Evolutionary conservation across 2,888 invertebrate species (phyloP).

Genomic region (Conomelus anceps): DNA sequence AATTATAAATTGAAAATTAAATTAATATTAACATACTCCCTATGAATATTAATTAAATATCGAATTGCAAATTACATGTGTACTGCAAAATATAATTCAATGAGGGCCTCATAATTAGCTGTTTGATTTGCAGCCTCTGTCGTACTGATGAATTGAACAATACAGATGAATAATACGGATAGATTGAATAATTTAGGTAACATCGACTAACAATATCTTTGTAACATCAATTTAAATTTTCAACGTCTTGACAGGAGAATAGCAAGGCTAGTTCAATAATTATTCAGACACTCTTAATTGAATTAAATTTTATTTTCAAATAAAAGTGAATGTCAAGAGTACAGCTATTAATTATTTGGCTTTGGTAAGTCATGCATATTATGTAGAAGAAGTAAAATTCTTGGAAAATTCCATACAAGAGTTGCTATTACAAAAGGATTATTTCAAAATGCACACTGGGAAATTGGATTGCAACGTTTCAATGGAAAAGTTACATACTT

Average conservation of each 20-base stretch:
- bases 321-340: neutral
- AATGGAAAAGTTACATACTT: neutral
- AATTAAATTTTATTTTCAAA: neutral
- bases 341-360: neutral
- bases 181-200: too few relatives aligned
- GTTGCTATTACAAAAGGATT: neutral
- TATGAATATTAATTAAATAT: too few relatives aligned
- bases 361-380: neutral
- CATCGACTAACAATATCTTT: too few relatives aligned
- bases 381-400: neutral
- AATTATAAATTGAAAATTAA: too few relatives aligned
- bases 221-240: too few relatives aligned
- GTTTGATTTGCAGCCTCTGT: neutral
- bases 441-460: neutral
- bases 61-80: too few relatives aligned
- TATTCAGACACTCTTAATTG: too few relatives aligned
- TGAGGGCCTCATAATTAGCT: neutral
- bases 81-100: too few relatives aligned
- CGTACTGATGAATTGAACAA: neutral
- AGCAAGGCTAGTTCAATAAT: too few relatives aligned
- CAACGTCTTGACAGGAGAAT: too few relatives aligned
- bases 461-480: neutral
- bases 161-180: too few relatives aligned
- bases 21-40: too few relatives aligned
- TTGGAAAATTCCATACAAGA: neutral